Percentiles rank a stretch among this genome's conserved stretches.
These are phyloP conservation scores for Bombus affinis DNA, from an alignment of 1,140 invertebrate species.

Conservation along the genomic window DNA sequence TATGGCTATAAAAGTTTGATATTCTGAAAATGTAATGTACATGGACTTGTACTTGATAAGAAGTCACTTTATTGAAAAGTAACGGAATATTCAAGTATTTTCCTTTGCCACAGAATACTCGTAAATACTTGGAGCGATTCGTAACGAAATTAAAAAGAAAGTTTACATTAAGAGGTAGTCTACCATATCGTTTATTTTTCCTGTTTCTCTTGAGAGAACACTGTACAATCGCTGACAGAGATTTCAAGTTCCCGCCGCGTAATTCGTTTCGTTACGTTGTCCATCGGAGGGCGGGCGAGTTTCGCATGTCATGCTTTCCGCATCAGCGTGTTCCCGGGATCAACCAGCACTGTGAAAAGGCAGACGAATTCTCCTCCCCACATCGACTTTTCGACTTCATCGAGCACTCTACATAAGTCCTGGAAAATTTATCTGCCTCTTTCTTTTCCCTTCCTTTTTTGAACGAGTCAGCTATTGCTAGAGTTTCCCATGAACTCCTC, in stretches of 20 bases:
- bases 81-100: too few species aligned
- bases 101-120: too few species aligned
- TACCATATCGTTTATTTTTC: not conserved
- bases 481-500: slow-evolving; percentile 46
- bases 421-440: slow-evolving; percentile 62
- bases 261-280: slow-evolving; percentile 25
- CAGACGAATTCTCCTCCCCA: too few species aligned
- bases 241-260: not conserved
- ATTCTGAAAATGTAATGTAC: too few species aligned
- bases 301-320: slow-evolving; percentile 42
- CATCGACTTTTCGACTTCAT: not conserved
- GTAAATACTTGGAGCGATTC: too few species aligned
- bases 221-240: slow-evolving; percentile 1
- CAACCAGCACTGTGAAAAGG: not conserved
- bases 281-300: slow-evolving; percentile 2
- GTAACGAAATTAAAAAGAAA: not conserved
- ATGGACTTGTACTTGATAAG: too few species aligned
- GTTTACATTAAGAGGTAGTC: too few species aligned
- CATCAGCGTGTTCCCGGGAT: slow-evolving; percentile 6
- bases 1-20: too few species aligned
- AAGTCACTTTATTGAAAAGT: too few species aligned
- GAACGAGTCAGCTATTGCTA: not conserved
- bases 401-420: slow-evolving; percentile 11
- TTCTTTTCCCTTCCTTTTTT: not conserved
- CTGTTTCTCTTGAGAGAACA: not conserved